Conservation (phyloP, 2,797 vertebrate genomes). For the Spheniscus humboldti region DNA sequence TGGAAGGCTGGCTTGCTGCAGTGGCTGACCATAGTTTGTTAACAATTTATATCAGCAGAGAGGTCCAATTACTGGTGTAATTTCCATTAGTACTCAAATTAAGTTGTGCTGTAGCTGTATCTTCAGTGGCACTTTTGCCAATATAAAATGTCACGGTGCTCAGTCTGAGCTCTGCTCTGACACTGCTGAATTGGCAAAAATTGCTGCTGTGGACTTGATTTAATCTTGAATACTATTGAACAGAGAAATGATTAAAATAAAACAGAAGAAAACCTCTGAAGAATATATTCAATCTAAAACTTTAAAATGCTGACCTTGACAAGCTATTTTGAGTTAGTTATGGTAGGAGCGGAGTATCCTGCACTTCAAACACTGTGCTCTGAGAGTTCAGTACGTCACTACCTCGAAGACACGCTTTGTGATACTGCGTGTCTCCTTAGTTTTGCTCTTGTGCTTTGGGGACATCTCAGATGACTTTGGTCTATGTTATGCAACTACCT, state of each 20-base stretch:
- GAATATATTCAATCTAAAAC: not conserved
- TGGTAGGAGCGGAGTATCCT: not conserved
- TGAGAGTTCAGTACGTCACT: accelerated
- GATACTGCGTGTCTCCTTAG: accelerated
- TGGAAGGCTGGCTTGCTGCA: not conserved
- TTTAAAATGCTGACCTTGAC: not conserved
- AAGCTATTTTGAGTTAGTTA: not conserved
- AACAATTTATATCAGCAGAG: not conserved
- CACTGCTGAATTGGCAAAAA: not conserved
- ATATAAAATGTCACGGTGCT: accelerated
- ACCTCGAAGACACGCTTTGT: not conserved
- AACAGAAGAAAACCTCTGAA: not conserved
- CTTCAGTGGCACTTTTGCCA: not conserved
- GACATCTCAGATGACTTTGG: not conserved
- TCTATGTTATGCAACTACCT: not conserved
- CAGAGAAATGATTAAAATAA: not conserved
- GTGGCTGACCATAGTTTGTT: not conserved
- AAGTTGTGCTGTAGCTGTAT: not conserved
- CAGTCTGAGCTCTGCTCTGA: not conserved
- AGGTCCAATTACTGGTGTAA: not conserved
- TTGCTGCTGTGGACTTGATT: not conserved
- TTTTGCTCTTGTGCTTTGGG: not conserved
- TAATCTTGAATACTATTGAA: not conserved
- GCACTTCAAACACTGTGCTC: accelerated
- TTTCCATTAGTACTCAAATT: not conserved